These are phyloP conservation scores for Echinops telfairi DNA, from an alignment of 2,113 vertebrate genomes.

Conservation along the genomic window DNA sequence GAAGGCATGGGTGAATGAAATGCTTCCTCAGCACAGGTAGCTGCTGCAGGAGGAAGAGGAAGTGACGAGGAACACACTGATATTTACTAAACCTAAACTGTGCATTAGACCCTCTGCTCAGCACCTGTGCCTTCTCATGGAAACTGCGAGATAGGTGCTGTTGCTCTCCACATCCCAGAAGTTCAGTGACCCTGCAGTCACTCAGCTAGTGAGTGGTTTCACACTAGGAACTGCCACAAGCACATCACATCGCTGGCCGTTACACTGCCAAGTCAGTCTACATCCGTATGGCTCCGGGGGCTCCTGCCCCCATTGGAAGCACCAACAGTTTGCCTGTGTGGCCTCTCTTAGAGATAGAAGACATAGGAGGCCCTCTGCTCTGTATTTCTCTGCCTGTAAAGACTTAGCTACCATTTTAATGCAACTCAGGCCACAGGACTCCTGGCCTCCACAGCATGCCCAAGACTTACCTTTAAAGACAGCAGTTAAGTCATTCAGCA, in stretches of 20 bases:
- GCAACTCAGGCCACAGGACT: neutral
- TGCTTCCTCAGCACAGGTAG: slow-evolving; percentile 4
- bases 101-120: neutral
- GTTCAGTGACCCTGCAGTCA: neutral
- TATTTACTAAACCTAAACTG: neutral
- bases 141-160: neutral
- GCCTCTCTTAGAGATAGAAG: neutral
- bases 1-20: slow-evolving; percentile 27
- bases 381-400: neutral
- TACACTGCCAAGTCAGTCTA: neutral
- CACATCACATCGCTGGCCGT: neutral
- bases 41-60: neutral
- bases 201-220: too few relatives aligned
- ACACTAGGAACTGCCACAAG: neutral
- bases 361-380: neutral
- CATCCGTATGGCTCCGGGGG: neutral
- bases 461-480: slow-evolving; percentile 16
- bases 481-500: neutral
- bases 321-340: neutral
- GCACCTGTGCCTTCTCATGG: neutral
- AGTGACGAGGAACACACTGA: neutral
- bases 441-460: neutral
- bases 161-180: neutral
- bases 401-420: neutral
- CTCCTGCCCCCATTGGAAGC: neutral